Base-by-base conservation (phyloP, 2,797 vertebrate genomes). In the Acrossocheilus fasciatus region DNA sequence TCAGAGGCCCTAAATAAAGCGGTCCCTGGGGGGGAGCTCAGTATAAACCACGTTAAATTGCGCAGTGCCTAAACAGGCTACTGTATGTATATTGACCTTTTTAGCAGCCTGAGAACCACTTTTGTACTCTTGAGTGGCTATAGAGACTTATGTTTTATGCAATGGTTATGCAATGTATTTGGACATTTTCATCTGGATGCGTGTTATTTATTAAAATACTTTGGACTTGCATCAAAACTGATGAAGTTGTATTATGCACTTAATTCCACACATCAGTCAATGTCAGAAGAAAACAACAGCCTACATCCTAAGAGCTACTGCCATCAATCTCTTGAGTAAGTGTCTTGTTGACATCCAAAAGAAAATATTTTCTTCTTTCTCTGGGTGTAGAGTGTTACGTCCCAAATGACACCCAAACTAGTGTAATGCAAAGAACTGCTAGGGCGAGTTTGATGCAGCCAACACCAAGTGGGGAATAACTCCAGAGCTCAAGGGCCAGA, bases 401-500 rank as follows among this genome's bases (percentile, higher is more conserved):
- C 34, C 66, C 45, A 64, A 36, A 54, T n/a, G 18, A 23, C 59
- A 73, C 20, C 10, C 72, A 45, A 30, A 72, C 11, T 68, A 45
- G 7, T 39, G 20, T 36, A 17, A 64, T 75, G 26, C n/a, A 76
- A 26, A 52, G 59, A 81, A 47, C 70, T 73, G n/a, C 47, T 43
- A 26, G 39, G n/a, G 41, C 4, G 74, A 47, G 50, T 23, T 43
- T 52, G 57, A 23, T 87, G 26, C n/a, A 43, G 2, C 12, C 26
- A 74, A 34, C 78, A 72, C 72, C 54, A 59, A 17, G 47, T 20
- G 59, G 68, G 66, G 3, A 34, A 50, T 59, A 36, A 17, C 68
- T 88, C 15, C 20, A 79, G 84, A 36, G 36, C 75, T 81, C 47
- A 47, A 26, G 26, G 66, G 57, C 83, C 82, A 76, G 73, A 43